Evolutionary conservation across 2,888 invertebrate genomes (phyloP).

Genomic region (Pseudoips prasinana): DNA sequence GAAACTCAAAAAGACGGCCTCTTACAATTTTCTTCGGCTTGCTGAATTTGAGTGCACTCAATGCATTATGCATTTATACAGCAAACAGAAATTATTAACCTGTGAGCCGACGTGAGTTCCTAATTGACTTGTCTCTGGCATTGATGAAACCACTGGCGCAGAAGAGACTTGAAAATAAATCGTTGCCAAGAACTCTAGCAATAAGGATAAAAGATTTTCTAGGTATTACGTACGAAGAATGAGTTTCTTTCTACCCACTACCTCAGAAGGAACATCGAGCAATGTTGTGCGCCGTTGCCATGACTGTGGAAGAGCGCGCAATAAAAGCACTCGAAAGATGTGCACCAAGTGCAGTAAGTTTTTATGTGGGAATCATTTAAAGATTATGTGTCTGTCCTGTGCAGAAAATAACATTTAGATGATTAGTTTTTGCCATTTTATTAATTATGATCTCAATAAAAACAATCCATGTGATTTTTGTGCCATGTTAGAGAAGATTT

Average conservation of each 20-base stretch:
- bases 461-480: neutral
- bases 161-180: neutral
- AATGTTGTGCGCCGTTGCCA: neutral
- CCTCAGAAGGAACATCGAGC: too few relatives aligned
- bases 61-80: slow-evolving; percentile 9
- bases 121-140: slow-evolving; percentile 9
- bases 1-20: slow-evolving; percentile 23
- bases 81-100: slow-evolving; percentile 6
- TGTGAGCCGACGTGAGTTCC: slow-evolving; percentile 3
- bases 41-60: slow-evolving; percentile 22
- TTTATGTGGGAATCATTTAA: slow-evolving; percentile 11
- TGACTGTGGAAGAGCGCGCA: slow-evolving; percentile 9
- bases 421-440: neutral
- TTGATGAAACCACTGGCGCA: slow-evolving; percentile 12
- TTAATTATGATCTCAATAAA: neutral
- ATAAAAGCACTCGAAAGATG: slow-evolving; percentile 15
- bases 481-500: neutral
- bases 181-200: too few relatives aligned
- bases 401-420: neutral
- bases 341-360: slow-evolving; percentile 8
- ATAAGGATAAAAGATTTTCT: too few relatives aligned
- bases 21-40: slow-evolving; percentile 14
- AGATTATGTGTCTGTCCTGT: slow-evolving; percentile 14
- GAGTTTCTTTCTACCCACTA: too few relatives aligned
- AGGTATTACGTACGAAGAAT: too few relatives aligned